Evolutionary conservation across 2,113 vertebrate genomes (phyloP).

Genomic region (Cheirogaleus medius): DNA sequence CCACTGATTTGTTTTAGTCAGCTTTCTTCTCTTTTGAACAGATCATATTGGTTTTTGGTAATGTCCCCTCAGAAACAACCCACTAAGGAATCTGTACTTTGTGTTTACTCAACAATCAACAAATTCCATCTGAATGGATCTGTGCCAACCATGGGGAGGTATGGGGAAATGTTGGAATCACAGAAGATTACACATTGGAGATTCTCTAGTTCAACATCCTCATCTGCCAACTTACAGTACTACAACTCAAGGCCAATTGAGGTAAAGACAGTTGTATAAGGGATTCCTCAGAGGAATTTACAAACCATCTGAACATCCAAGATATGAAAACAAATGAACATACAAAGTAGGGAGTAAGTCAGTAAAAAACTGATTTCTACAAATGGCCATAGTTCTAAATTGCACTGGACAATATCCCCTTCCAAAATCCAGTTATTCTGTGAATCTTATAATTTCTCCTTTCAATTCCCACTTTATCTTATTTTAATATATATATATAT

Average conservation of each 20-base stretch:
- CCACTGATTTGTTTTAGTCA: neutral
- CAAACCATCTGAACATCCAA: neutral
- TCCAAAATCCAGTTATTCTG: neutral
- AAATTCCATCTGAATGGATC: neutral
- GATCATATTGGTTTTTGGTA: neutral
- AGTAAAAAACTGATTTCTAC: neutral
- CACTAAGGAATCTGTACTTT: neutral
- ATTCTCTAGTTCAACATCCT: neutral
- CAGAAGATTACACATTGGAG: neutral
- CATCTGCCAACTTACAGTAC: neutral
- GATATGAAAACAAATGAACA: neutral
- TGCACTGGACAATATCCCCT: too few species aligned
- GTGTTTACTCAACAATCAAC: neutral
- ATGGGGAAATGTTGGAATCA: neutral
- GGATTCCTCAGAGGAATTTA: constrained; percentile 20
- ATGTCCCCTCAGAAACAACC: neutral
- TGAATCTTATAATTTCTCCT: neutral
- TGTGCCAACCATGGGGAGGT: neutral
- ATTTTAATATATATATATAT: neutral
- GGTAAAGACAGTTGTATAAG: neutral
- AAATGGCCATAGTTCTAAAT: neutral
- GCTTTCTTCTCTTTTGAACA: neutral
- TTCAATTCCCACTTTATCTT: neutral
- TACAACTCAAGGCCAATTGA: neutral
- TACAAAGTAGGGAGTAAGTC: neutral